A percentile compares a stretch with the other conserved stretches of the same genome.
These are phyloP conservation scores for Parotocinclus haroldoi DNA, from an alignment of 2,797 vertebrate species.

Conservation along the genomic window DNA sequence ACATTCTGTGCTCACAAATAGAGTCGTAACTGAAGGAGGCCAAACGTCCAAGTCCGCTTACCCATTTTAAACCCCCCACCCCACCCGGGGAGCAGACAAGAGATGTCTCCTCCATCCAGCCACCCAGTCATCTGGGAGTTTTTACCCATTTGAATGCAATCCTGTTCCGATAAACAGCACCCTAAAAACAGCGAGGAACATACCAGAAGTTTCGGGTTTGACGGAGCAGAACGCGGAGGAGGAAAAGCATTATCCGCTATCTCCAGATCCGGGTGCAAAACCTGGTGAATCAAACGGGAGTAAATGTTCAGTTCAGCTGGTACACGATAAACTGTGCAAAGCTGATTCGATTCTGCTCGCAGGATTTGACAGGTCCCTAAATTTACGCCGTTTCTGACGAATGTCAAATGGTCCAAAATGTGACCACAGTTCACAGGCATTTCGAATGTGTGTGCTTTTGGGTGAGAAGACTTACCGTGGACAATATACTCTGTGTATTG, in stretches of 20 bases:
- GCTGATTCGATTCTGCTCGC: too few relatives aligned
- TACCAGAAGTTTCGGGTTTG: constrained; percentile 95
- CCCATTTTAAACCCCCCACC: constrained; percentile 20
- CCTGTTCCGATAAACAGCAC: background rate
- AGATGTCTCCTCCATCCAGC: constrained; percentile 24
- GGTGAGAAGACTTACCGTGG: constrained; percentile 73
- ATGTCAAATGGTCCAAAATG: background rate
- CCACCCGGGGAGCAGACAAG: constrained; percentile 31
- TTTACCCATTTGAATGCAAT: background rate
- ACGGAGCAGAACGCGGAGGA: constrained; percentile 86
- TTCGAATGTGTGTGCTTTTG: constrained; percentile 1
- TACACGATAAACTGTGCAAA: background rate
- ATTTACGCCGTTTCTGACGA: background rate
- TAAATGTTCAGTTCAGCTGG: constrained; percentile 18
- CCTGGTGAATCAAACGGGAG: constrained; percentile 65
- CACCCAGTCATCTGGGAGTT: constrained; percentile 18
- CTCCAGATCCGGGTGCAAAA: constrained; percentile 95
- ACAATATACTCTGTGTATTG: constrained; percentile 85
- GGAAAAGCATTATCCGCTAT: constrained; percentile 97
- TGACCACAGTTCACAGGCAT: background rate
- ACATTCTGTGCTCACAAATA: constrained; percentile 44
- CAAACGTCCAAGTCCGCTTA: constrained; percentile 1
- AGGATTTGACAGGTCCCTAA: too few relatives aligned
- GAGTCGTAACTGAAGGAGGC: constrained; percentile 22
- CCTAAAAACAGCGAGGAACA: constrained; percentile 53